A percentile compares a stretch with the other conserved stretches of the same genome.
These are phyloP conservation scores for Oxytorus armatus DNA, from an alignment of 2,888 invertebrate genomes.

Conservation along the genomic window DNA sequence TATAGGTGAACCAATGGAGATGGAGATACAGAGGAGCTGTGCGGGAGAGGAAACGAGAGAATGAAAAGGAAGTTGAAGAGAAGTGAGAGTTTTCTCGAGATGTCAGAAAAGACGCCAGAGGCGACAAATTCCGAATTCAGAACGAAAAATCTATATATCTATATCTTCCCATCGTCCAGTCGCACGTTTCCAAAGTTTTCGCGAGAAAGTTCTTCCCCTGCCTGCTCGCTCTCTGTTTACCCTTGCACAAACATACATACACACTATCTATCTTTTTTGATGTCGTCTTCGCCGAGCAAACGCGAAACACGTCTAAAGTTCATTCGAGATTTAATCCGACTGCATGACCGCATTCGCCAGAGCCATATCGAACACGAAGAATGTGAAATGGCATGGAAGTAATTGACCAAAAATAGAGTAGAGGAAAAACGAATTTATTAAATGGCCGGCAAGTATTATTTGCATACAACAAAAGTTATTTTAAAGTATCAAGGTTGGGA, in stretches of 20 bases:
- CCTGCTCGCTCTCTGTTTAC: slow-evolving; percentile 27
- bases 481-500: no score
- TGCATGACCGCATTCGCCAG: slow-evolving; percentile 48
- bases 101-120: slow-evolving; percentile 46
- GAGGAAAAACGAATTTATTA: no score
- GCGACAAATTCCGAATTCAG: slow-evolving; percentile 62
- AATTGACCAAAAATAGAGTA: no score
- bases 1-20: slow-evolving; percentile 39
- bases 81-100: slow-evolving; percentile 52
- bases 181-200: slow-evolving; percentile 51
- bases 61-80: slow-evolving; percentile 52
- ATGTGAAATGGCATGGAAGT: slow-evolving; percentile 19
- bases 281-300: slow-evolving; percentile 37
- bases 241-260: slow-evolving; percentile 12
- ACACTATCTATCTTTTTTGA: slow-evolving; percentile 26
- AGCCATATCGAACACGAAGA: slow-evolving; percentile 33
- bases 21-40: slow-evolving; percentile 23
- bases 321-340: slow-evolving; percentile 63
- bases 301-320: slow-evolving; percentile 51
- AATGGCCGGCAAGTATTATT: no score
- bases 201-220: slow-evolving; percentile 57
- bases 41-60: slow-evolving; percentile 34
- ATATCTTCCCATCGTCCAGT: slow-evolving; percentile 28
- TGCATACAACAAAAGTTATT: no score
- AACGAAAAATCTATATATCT: slow-evolving; percentile 38